phyloP scores from a whole-genome alignment of 2,113 vertebrate genomes.

The Sturnira hondurensis region DNA sequence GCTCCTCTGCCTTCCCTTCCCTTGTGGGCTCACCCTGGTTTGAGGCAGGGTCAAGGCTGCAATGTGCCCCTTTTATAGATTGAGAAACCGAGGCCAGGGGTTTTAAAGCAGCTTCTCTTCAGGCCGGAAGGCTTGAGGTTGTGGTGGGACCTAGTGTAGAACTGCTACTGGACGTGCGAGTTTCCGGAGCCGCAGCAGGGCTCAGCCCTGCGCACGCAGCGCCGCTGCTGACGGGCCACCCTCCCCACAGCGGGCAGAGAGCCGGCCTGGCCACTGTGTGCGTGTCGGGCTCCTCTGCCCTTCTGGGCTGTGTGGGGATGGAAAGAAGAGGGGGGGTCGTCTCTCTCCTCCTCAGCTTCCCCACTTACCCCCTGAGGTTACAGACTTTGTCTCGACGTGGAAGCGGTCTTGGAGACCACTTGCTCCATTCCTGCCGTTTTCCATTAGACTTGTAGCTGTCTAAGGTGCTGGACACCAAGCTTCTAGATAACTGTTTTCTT shows the following conservation, averaged over 20 bases:
- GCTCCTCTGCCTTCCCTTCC: not conserved
- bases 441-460: not conserved
- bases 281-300: not conserved
- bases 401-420: not conserved
- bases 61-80: not conserved
- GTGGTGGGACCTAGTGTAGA: not conserved
- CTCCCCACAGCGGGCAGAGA: not conserved
- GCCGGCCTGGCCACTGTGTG: too few relatives aligned
- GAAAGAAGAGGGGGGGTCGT: not conserved
- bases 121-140: not conserved
- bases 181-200: not conserved
- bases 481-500: not conserved
- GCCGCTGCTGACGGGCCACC: accelerated
- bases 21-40: not conserved
- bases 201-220: not conserved
- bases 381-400: not conserved
- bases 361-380: not conserved
- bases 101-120: not conserved
- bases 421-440: not conserved
- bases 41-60: not conserved
- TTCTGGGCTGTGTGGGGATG: not conserved
- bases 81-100: not conserved
- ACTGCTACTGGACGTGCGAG: too few relatives aligned
- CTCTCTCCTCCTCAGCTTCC: not conserved
- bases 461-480: too few relatives aligned